Evolutionary conservation across 2,113 vertebrate species (phyloP).

Genomic region (Eptesicus fuscus): DNA sequence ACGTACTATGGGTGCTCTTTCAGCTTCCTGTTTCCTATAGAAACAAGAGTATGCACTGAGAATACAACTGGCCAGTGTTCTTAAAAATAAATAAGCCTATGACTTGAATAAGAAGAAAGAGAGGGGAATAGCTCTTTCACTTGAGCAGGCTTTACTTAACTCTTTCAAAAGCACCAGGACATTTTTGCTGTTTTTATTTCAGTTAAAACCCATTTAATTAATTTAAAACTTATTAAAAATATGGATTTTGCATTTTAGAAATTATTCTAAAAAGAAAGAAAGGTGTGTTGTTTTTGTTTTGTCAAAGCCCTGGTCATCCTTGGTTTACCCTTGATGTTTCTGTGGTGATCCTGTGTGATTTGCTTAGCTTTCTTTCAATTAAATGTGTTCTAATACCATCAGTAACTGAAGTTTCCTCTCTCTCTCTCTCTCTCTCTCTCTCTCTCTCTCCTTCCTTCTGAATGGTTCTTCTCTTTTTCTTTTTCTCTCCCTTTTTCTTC

Average conservation of each 20-base stretch:
- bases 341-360: neutral
- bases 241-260: neutral
- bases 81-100: slow-evolving; percentile 27
- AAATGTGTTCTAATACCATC: neutral
- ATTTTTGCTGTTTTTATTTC: slow-evolving; percentile 20
- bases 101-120: neutral
- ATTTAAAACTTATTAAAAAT: slow-evolving; percentile 13
- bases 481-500: neutral
- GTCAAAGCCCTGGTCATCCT: neutral
- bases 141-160: neutral
- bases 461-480: neutral
- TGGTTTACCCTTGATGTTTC: neutral
- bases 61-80: neutral
- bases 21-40: neutral
- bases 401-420: neutral
- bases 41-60: slow-evolving; percentile 2
- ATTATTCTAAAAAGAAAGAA: neutral
- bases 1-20: neutral
- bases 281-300: neutral
- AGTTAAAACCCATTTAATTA: neutral
- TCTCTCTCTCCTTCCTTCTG: neutral
- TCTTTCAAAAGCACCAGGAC: neutral
- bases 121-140: neutral
- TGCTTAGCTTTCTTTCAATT: neutral
- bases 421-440: neutral